Base-by-base conservation (phyloP, 2,888 invertebrate species). In the Polyploca ridens region DNA sequence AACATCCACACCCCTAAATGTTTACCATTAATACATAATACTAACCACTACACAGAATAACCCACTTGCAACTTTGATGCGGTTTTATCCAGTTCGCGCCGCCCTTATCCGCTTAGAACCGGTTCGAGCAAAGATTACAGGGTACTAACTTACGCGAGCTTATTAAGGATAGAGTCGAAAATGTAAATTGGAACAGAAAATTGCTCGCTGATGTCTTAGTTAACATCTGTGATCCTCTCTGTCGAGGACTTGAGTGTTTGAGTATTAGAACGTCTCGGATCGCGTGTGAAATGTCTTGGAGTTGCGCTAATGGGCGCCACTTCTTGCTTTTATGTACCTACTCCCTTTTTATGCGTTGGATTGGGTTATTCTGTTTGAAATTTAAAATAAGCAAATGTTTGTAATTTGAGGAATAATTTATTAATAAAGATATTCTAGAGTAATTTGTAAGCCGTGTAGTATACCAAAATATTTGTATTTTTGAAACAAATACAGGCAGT, bases 121-220 rank as follows among this genome's bases (percentile, higher is more conserved):
- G 65, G 66, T 64, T 63, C 70, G 67, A 70, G 66, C 66, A 68
- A 73, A 79, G 82, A 85, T 85, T 84, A 85, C 82, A 85, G 80
- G 76, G 79, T 73, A 74, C 72, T 73, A 75, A 78, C 73, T 81
- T 74, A 74, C 71, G 69, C 73, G 75, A 75, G 77, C 81, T 84
- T 86, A 87, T 85, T 87, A 84, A 87, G 76, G 71, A 66, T 65
- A 64, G 54, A 54, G 66, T 70, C 44, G 62, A 79, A 82, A 86
- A 87, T 87, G 86, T 77, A 86, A 86, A 86, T 87, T 82, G 79
- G 78, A 76, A 75, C 64, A 74, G 81, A 54, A 79, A 85, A 84
- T 83, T 82, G 80, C 77, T 69, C 74, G 76, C 72, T 76, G 75
- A 74, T 76, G 75, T 73, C 75, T 72, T 72, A 76, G 72, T 79